Percentiles rank a stretch among this genome's conserved stretches.
Evolutionary conservation across 2,888 invertebrate genomes (phyloP).

Genomic region (Temnothorax rugatulus): DNA sequence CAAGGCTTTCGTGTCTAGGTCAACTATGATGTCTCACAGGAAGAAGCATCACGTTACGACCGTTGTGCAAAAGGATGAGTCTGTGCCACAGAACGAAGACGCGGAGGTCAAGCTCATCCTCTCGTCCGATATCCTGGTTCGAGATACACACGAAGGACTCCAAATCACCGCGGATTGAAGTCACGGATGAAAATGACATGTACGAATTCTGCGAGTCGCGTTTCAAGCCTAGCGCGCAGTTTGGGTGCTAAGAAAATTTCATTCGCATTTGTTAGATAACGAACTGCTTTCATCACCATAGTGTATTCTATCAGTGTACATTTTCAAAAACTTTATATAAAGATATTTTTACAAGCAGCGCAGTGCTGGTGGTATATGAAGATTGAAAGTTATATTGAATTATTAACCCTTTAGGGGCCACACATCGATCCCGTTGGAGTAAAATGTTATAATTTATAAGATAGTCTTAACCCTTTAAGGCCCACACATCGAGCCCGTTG

Average conservation of each 20-base stretch:
- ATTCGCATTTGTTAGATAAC: slow-evolving; percentile 68
- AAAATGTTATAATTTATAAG: no score
- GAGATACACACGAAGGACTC: slow-evolving; percentile 74
- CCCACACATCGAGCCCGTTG: no score
- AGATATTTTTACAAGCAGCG: slow-evolving; percentile 72
- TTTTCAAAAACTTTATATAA: slow-evolving; percentile 68
- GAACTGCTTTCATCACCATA: slow-evolving; percentile 69
- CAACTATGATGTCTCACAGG: slow-evolving; percentile 88
- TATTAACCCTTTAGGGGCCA: no score
- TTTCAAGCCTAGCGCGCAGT: slow-evolving; percentile 76
- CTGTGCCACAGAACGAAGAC: slow-evolving; percentile 60
- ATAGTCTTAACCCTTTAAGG: no score
- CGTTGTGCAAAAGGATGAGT: slow-evolving; percentile 71
- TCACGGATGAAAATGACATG: background rate
- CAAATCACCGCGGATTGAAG: slow-evolving; percentile 76
- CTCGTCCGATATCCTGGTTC: slow-evolving; percentile 69
- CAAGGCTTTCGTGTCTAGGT: slow-evolving; percentile 88
- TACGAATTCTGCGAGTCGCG: slow-evolving; percentile 32
- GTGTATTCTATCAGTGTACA: slow-evolving; percentile 69
- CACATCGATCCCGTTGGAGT: no score
- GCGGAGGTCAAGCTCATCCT: slow-evolving; percentile 64
- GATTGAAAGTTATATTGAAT: slow-evolving; percentile 57
- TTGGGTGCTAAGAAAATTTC: slow-evolving; percentile 55
- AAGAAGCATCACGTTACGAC: slow-evolving; percentile 86
- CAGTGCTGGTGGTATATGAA: slow-evolving; percentile 50